Evolutionary conservation across 2,888 invertebrate genomes (phyloP), one percentile per base, ranked within the genome.

Genomic region (Stramonita haemastoma): DNA sequence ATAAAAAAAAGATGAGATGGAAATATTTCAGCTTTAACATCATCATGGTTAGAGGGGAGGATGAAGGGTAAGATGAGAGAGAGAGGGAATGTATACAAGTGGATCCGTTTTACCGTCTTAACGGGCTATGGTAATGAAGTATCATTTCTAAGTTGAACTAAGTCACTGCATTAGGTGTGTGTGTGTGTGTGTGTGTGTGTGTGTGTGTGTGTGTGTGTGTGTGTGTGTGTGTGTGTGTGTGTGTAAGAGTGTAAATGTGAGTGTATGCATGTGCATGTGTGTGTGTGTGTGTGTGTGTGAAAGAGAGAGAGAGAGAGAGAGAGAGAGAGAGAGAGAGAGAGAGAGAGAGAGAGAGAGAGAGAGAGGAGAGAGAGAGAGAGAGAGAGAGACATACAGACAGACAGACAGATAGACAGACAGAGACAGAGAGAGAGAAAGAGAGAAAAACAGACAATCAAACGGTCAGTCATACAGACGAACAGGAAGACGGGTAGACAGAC

Each of bases 111-210:
- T 46, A 46, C 8, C 4, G 8, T 5, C 46, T 46, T 2, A 46
- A 46, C 2, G 46, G 46, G 8, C 46, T 46, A 46, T 46, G 8
- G 46, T 46, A 5, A 8, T 46, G 46, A 46, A 8, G 46, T 8
- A 46, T 8, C 46, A 8, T 46, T 5, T 46, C 46, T 46, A 46
- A 46, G 46, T 5, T 46, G 46, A 46, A 46, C 8, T 46, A 2
- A 5, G 46, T 46, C 46, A 46, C 46, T 46, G n/a, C n/a, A n/a
- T 8, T 46, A 8, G 4, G 46, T 46, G 46, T 26, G 77, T 26
- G 77, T 29, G 77, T 26, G 77, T 77, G 77, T 77, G 77, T 77
- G 29, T 77, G 77, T n/a, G 77, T 77, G 77, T 77, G 77, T n/a
- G 77, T 77, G 77, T 22, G 26, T 29, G 77, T 29, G n/a, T 26